Percentiles rank a stretch among this genome's conserved stretches.
Evolutionary conservation across 2,888 invertebrate genomes (phyloP).

Genomic region (Dexiosoma caninum): DNA sequence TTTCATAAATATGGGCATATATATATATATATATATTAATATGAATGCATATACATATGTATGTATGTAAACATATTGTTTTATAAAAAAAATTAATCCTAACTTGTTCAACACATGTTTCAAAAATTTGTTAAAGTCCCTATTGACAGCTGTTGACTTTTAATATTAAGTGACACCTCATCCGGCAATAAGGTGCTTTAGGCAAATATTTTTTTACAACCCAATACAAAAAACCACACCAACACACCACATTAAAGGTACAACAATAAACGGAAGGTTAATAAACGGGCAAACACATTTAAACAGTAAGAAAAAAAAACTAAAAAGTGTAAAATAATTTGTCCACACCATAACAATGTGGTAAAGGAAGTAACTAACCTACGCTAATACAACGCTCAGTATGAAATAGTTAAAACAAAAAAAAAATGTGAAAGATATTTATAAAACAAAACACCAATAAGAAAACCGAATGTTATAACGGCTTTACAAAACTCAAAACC

Average conservation of each 20-base stretch:
- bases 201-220: too few relatives aligned
- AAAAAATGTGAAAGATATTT: constrained; percentile 2
- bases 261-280: not conserved
- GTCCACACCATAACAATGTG: constrained; percentile 28
- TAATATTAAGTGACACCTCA: not conserved
- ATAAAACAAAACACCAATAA: constrained; percentile 28
- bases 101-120: too few relatives aligned
- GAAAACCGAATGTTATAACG: constrained; percentile 49
- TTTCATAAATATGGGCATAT: too few relatives aligned
- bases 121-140: too few relatives aligned
- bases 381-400: constrained; percentile 57
- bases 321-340: constrained; percentile 12
- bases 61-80: not conserved
- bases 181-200: constrained; percentile 12
- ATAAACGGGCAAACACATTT: not conserved
- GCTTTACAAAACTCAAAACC: constrained; percentile 26
- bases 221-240: too few relatives aligned
- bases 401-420: constrained; percentile 50
- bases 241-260: not conserved
- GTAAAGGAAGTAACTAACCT: constrained; percentile 63
- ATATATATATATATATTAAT: not conserved
- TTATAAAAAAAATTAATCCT: too few relatives aligned
- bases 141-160: too few relatives aligned
- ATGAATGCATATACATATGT: not conserved
- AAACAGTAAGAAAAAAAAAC: not conserved